phyloP scores from a whole-genome alignment of 2,113 vertebrate species.

The Rhineura floridana region DNA sequence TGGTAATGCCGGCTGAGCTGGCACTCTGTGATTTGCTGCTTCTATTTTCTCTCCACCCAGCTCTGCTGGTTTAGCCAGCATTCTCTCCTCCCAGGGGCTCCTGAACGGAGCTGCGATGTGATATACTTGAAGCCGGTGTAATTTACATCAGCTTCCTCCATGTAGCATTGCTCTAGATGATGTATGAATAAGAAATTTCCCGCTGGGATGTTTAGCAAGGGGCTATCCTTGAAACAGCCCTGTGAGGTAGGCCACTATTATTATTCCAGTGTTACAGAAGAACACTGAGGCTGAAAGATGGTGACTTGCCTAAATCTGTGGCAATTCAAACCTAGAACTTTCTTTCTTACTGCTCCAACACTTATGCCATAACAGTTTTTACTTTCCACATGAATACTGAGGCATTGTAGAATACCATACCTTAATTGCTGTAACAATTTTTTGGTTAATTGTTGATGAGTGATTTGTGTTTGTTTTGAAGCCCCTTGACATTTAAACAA shows the following conservation, averaged over 20 bases:
- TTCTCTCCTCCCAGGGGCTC: too few species aligned
- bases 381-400: background rate
- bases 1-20: too few species aligned
- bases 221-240: too few species aligned
- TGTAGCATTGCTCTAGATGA: too few species aligned
- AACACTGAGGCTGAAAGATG: background rate
- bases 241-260: background rate
- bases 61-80: too few species aligned
- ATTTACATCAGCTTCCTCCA: too few species aligned
- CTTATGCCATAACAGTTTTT: background rate
- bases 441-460: background rate
- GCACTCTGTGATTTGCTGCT: too few species aligned
- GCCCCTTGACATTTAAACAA: background rate
- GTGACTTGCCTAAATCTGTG: background rate
- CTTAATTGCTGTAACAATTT: background rate
- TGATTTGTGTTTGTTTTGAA: background rate
- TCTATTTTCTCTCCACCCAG: too few species aligned
- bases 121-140: too few species aligned
- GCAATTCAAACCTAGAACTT: background rate
- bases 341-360: background rate
- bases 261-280: background rate
- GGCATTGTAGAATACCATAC: background rate
- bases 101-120: too few species aligned
- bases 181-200: background rate
- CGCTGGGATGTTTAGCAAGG: background rate